Percentiles rank a stretch among this genome's conserved stretches.
Conservation (phyloP, 1,140 invertebrate genomes). For the Brachionus paranguensis region DNA sequence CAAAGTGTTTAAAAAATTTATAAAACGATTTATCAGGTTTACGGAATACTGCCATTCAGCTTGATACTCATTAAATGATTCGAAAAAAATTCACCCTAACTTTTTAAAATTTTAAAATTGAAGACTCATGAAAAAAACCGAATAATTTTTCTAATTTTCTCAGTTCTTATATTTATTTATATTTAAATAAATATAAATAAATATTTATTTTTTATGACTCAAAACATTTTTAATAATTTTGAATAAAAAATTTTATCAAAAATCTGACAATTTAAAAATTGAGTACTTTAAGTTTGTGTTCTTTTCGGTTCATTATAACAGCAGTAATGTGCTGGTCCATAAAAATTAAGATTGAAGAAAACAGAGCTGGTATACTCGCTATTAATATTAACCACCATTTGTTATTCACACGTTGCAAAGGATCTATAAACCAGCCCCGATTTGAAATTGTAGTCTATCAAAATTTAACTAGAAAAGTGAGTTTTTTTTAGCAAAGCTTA, state of each 20-base stretch:
- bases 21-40: too few relatives aligned
- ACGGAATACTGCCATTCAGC: too few relatives aligned
- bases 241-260: neutral
- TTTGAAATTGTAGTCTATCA: slow-evolving; percentile 66
- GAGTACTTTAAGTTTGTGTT: slow-evolving; percentile 78
- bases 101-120: too few relatives aligned
- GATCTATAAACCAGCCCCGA: slow-evolving; percentile 82
- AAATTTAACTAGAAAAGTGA: neutral
- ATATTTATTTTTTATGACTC: too few relatives aligned
- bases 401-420: slow-evolving; percentile 62
- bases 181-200: too few relatives aligned
- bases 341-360: slow-evolving; percentile 93
- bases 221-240: neutral
- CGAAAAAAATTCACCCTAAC: too few relatives aligned
- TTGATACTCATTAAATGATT: too few relatives aligned
- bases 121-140: neutral
- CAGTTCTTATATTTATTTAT: too few relatives aligned
- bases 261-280: neutral
- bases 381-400: slow-evolving; percentile 76
- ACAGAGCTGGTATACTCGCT: slow-evolving; percentile 77
- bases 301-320: slow-evolving; percentile 94
- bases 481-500: neutral
- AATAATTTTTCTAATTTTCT: neutral
- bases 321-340: slow-evolving; percentile 99
- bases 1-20: too few relatives aligned